These are phyloP conservation scores for Parnassius orleans DNA, from an alignment of 2,888 invertebrate species.

Conservation along the genomic window DNA sequence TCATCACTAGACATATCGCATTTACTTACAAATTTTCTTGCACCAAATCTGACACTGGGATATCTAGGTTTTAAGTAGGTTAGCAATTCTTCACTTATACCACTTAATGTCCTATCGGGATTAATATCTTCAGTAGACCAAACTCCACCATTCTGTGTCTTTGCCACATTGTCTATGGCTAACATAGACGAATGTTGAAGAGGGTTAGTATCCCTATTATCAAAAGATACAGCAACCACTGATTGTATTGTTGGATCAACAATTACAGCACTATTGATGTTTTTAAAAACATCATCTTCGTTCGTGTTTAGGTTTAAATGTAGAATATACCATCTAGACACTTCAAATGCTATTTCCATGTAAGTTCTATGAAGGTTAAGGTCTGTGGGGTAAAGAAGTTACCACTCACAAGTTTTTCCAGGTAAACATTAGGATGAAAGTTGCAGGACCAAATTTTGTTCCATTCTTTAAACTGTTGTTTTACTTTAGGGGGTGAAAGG, in stretches of 20 bases:
- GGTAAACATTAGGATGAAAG: slow-evolving; percentile 88
- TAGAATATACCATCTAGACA: slow-evolving; percentile 60
- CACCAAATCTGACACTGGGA: slow-evolving; percentile 68
- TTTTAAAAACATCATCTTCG: slow-evolving; percentile 34
- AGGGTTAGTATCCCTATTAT: slow-evolving; percentile 82
- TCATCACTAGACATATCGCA: slow-evolving; percentile 39
- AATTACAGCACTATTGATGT: slow-evolving; percentile 76
- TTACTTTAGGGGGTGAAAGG: slow-evolving; percentile 81
- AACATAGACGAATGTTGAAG: slow-evolving; percentile 92
- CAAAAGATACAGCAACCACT: slow-evolving; percentile 84
- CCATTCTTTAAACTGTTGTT: slow-evolving; percentile 83
- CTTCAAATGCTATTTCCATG: slow-evolving; percentile 81
- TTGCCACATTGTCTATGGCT: slow-evolving; percentile 91
- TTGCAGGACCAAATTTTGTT: slow-evolving; percentile 89
- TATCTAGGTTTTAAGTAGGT: slow-evolving; percentile 54
- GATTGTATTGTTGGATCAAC: slow-evolving; percentile 86
- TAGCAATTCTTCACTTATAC: slow-evolving; percentile 64
- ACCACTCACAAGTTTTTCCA: slow-evolving; percentile 85
- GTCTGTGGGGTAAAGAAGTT: slow-evolving; percentile 81
- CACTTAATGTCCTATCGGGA: slow-evolving; percentile 38
- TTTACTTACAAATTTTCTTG: slow-evolving; percentile 57
- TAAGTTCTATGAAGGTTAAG: slow-evolving; percentile 77
- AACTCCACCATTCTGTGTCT: slow-evolving; percentile 89
- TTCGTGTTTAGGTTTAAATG: slow-evolving; percentile 21
- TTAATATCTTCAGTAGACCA: slow-evolving; percentile 63